Base-by-base conservation (phyloP, 1,140 invertebrate species). In the Zaprionus lachaisei region DNA sequence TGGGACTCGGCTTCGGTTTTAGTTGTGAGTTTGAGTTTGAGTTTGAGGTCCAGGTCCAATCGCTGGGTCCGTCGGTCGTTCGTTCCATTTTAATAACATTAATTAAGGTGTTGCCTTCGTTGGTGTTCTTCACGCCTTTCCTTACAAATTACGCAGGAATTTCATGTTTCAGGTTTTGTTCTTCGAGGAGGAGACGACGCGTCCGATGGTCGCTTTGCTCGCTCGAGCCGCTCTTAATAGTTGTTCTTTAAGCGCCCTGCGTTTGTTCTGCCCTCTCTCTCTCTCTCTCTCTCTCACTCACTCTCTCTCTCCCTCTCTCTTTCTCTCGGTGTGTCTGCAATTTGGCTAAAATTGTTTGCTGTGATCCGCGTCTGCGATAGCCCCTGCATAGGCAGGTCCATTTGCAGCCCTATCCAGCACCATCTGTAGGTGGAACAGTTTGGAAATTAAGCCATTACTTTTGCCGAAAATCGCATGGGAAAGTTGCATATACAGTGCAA, bases 101-200 rank as follows among this genome's bases (percentile, higher is more conserved):
- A 92, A 92, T 92, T 92, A 92, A 92, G 91, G 91, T 92, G 91
- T 92, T 92, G 89, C 91, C 91, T 92, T 92, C 91, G 91, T 92
- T 92, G 91, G 91, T 92, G 91, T 92, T 92, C 91, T 92, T 92
- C 91, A 92, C 91, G 91, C 91, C 91, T 92, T 84, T 92, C 91
- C 91, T 89, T 92, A 92, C 89, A 92, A 92, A 92, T 92, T 92
- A 91, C 91, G 86, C 79, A 91, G 89, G 91, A 92, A 92, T 92
- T 92, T 92, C 85, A 91, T 92, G 91, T 92, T 87, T 87, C 84
- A 87, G 84, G 84, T 89, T 87, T 87, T 92, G 79, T 90, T 80
- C 70, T 70, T 47, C 60, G 67, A 31, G 63, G 51, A 47, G 38
- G 28, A 67, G 55, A 57, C 54, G 41, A 58, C 17, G 38, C 64